These are phyloP conservation scores for Orgyia antiqua DNA, from an alignment of 2,888 invertebrate species.

Conservation along the genomic window DNA sequence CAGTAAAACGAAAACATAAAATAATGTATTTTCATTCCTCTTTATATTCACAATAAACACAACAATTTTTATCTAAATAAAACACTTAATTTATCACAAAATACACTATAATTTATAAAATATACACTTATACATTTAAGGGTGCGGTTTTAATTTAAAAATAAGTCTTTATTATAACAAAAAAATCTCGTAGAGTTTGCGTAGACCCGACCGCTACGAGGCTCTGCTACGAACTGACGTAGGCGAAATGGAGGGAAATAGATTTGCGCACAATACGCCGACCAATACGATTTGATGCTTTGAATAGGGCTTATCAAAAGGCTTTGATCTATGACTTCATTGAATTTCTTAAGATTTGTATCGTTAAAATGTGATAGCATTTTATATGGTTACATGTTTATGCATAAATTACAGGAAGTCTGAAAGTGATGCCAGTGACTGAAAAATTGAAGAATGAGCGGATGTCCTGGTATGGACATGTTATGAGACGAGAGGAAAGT, in stretches of 20 bases:
- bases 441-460: too few species aligned
- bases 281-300: conserved; percentile 15
- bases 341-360: neutral
- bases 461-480: too few species aligned
- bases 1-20: neutral
- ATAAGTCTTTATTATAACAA: conserved; percentile 34
- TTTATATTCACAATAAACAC: conserved; percentile 3
- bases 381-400: too few species aligned
- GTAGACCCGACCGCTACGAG: conserved; percentile 38
- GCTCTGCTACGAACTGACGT: conserved; percentile 56
- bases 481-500: too few species aligned
- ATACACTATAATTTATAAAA: neutral
- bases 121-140: conserved; percentile 6
- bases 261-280: conserved; percentile 41
- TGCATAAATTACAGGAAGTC: too few species aligned
- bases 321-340: neutral
- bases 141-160: conserved; percentile 45
- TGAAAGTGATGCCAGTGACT: too few species aligned
- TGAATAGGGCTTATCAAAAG: conserved; percentile 4
- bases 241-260: conserved; percentile 37
- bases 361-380: too few species aligned
- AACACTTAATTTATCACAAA: neutral
- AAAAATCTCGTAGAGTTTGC: conserved; percentile 17
- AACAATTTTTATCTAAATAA: neutral
- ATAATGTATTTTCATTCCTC: neutral